A percentile compares a stretch with the other conserved stretches of the same genome.
Conservation (phyloP, 1,140 invertebrate genomes). For the Dreissena rostriformis region DNA sequence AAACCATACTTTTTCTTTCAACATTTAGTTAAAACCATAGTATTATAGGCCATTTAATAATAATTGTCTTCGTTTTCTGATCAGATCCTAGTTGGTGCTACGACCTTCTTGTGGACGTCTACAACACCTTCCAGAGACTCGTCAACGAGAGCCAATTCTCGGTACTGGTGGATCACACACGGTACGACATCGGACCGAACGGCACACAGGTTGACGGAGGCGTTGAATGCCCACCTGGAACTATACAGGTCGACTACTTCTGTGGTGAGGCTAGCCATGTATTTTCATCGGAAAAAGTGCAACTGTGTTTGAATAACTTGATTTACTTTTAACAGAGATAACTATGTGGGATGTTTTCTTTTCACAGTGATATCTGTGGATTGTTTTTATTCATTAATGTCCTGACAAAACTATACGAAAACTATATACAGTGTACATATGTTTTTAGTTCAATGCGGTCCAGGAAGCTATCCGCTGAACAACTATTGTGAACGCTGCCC, state of each 20-base stretch:
- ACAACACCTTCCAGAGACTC: neutral
- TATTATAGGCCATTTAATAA: too few species aligned
- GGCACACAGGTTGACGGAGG: neutral
- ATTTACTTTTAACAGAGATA: too few species aligned
- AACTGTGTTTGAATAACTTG: too few species aligned
- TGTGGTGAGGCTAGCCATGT: neutral
- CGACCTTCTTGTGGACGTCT: neutral
- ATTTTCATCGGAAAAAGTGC: too few species aligned
- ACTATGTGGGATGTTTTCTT: too few species aligned
- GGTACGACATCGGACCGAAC: neutral
- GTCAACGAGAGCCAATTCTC: neutral
- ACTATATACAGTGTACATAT: too few species aligned
- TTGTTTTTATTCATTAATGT: too few species aligned
- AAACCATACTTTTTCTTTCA: too few species aligned
- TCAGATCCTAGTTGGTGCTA: neutral
- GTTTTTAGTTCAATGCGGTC: neutral
- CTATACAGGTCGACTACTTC: conserved; percentile 1
- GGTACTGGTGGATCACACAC: neutral
- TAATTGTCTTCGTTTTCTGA: too few species aligned
- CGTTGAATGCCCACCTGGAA: neutral
- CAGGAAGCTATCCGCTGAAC: neutral
- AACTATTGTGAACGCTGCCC: conserved; percentile 3
- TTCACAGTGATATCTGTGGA: too few species aligned
- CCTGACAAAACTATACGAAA: too few species aligned
- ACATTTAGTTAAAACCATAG: too few species aligned